Base-by-base conservation (phyloP, 2,888 invertebrate species). In the Drymonia ruficornis region DNA sequence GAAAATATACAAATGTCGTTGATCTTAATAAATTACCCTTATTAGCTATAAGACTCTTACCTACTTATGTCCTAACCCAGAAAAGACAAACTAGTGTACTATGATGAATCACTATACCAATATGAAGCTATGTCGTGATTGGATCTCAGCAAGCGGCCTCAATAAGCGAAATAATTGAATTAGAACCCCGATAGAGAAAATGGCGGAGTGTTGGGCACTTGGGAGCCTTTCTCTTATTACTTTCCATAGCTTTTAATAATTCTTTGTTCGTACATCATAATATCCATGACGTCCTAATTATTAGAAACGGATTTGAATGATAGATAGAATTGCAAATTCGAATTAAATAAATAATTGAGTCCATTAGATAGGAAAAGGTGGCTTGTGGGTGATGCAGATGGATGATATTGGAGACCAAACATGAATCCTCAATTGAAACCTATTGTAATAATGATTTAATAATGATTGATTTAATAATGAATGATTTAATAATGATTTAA, bases 131-230 rank as follows among this genome's bases (percentile, higher is more conserved):
- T 29, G 42, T 49, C 23, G 45, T 56, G 63, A 59, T 52, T 59
- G 55, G 40, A 58, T 53, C 61, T 59, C 59, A 48, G 65, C 68
- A 63, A 55, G 53, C 60, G 68, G 59, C 63, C 70, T 61, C 65
- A 75, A 77, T 76, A 65, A 66, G 58, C 56, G 68, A 72, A 77
- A 72, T 83, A 86, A 86, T 83, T 83, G 70, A 83, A 86, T 84
- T 83, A 84, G 78, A 76, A 73, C 72, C 70, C 67, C 66, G 63
- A 56, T 45, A 53, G 74, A 72, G 79, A 80, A 81, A 83, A 80
- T 80, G 65, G 52, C 63, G 59, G 55, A 57, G 56, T 55, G 58
- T 66, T 56, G 50, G 66, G 48, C 53, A 38, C 40, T 19, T 46
- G 47, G 50, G 31, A 52, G 67, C 67, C 82, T 83, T 86, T 84